phyloP scores from a whole-genome alignment of 2,113 vertebrate genomes.

The Setophaga kirtlandii region DNA sequence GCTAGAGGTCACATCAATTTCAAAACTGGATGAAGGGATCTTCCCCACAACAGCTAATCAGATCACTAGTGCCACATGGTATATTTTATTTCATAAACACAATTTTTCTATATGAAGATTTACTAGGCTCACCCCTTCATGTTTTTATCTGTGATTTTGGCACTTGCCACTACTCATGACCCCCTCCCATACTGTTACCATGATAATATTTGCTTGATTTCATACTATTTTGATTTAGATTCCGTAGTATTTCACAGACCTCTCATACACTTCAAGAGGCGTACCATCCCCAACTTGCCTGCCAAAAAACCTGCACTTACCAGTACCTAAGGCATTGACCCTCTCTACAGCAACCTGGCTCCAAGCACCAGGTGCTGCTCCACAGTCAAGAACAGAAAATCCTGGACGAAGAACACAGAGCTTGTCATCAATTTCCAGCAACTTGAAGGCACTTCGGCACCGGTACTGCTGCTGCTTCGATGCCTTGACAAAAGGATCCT shows the following conservation, averaged over 20 bases:
- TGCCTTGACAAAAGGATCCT: constrained; percentile 90
- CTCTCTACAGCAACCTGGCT: constrained; percentile 89
- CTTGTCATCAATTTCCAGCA: constrained; percentile 86
- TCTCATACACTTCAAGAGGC: neutral
- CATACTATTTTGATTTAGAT: neutral
- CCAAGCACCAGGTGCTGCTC: constrained; percentile 93
- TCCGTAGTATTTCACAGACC: neutral
- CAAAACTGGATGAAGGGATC: neutral
- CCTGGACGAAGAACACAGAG: constrained; percentile 82
- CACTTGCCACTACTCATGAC: neutral
- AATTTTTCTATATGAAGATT: neutral
- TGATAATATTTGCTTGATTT: neutral
- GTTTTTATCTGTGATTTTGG: neutral
- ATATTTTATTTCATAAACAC: neutral
- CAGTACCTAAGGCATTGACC: constrained; percentile 85
- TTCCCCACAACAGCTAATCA: neutral
- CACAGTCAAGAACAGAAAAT: constrained; percentile 86
- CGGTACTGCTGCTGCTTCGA: constrained; percentile 80
- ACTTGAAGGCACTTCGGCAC: constrained; percentile 93
- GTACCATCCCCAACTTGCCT: neutral
- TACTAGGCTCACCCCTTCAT: neutral
- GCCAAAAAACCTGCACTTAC: constrained; percentile 57
- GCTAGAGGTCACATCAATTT: neutral
- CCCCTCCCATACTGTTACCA: neutral
- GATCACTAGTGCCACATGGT: neutral